Conservation (phyloP, 2,797 vertebrate genomes). For the Xiphophorus birchmanni region DNA sequence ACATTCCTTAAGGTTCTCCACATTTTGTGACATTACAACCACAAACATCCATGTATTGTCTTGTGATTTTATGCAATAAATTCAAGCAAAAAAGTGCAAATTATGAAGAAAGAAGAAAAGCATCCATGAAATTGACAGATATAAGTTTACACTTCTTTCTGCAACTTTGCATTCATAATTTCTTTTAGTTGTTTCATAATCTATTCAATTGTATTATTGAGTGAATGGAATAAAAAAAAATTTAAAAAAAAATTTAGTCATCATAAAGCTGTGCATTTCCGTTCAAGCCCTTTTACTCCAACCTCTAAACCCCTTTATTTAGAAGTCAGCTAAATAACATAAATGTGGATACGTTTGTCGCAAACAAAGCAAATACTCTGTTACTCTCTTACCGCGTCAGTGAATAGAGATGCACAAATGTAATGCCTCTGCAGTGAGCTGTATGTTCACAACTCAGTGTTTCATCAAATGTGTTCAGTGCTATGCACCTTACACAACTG, state of each 20-base stretch:
- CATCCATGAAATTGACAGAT: neutral
- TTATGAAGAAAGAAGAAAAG: neutral
- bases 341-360: neutral
- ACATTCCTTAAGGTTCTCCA: neutral
- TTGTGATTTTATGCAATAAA: neutral
- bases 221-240: no score
- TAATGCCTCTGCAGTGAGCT: neutral
- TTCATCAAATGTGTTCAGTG: neutral
- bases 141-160: no score
- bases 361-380: neutral
- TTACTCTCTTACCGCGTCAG: constrained; percentile 42
- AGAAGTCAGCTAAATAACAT: neutral
- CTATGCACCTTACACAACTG: constrained; percentile 55
- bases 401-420: neutral
- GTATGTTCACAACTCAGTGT: neutral
- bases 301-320: neutral
- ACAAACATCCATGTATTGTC: neutral
- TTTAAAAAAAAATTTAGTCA: neutral
- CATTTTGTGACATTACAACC: neutral
- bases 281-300: neutral
- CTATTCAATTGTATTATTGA: no score
- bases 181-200: no score
- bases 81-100: neutral
- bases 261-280: neutral
- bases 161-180: no score